phyloP scores from a whole-genome alignment of 1,140 invertebrate species.

The Mactra quadrangularis region DNA sequence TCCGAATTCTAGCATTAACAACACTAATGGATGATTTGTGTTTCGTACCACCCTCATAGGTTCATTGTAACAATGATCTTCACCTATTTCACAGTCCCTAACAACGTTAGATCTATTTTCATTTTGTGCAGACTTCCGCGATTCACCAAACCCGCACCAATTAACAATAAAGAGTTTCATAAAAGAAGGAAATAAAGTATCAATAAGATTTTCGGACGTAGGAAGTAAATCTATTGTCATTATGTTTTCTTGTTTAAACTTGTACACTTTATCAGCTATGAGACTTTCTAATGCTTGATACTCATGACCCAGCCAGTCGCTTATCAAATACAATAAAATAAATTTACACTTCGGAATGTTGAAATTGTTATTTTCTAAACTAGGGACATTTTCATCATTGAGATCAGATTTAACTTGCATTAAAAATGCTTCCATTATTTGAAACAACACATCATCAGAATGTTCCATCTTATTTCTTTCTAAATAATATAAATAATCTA shows the following conservation, averaged over 20 bases:
- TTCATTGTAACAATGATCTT: slow-evolving; percentile 58
- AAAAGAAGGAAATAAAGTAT: slow-evolving; percentile 71
- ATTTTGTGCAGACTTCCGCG: neutral
- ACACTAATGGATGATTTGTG: slow-evolving; percentile 68
- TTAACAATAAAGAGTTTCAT: slow-evolving; percentile 70
- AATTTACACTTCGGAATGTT: slow-evolving; percentile 57
- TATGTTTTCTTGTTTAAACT: slow-evolving; percentile 73
- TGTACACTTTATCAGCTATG: slow-evolving; percentile 64
- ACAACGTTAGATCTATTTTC: neutral
- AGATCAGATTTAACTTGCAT: neutral
- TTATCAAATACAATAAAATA: slow-evolving; percentile 64
- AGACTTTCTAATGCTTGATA: slow-evolving; percentile 61
- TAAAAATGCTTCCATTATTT: slow-evolving; percentile 59
- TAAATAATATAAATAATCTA: slow-evolving; percentile 35
- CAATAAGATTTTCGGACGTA: slow-evolving; percentile 63
- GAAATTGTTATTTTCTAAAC: slow-evolving; percentile 37
- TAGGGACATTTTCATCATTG: neutral
- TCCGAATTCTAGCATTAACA: slow-evolving; percentile 75
- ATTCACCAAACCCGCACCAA: slow-evolving; percentile 66
- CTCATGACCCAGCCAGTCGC: slow-evolving; percentile 72
- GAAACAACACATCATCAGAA: slow-evolving; percentile 32
- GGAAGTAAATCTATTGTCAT: slow-evolving; percentile 72
- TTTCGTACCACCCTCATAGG: neutral
- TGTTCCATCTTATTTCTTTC: neutral
- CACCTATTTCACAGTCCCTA: neutral